Evolutionary conservation across 2,797 vertebrate species (phyloP), one percentile per base, ranked within the genome.

Genomic region (Limnodromus scolopaceus): DNA sequence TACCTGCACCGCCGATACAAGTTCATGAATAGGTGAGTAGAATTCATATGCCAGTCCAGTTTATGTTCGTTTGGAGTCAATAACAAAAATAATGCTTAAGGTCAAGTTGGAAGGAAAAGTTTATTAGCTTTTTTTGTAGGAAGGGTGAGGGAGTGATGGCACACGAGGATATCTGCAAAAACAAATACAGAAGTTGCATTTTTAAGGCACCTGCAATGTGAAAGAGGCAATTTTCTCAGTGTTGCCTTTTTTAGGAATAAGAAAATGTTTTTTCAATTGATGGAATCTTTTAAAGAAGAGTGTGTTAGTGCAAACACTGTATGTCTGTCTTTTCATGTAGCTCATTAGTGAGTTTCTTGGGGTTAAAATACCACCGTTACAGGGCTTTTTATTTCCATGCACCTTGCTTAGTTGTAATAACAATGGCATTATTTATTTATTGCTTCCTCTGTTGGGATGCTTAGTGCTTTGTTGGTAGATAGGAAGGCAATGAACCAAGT

Each of bases 21-120:
- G 98, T 99, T 99, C 98, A 99, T 99, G 99, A 99, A 98, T 98
- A 99, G 99, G 99, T 99, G 92, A 98, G 99, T 98, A 93, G 55
- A 77, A 14, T 34, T 71, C 60, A 86, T 30, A 20, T 28, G 28
- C 64, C 20, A 16, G 36, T 48, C 16, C 13, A 64, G 71, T 68
- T 94, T 63, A 45, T 77, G 49, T 25, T 58, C 25, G 20, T 78
- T 81, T 61, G 46, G 49, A 71, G 27, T 11, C 13, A 74, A 43
- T 54, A 72, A 23, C 17, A 69, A 84, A 66, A 48, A 39, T 41
- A 36, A n/a, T 34, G 9, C 48, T 49, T 54, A 70, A 76, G 32
- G 24, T 68, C 84, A 75, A 83, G 58, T 65, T 93, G 38, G 18
- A 74, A 89, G 36, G 51, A 83, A 68, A 86, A 45, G 11, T 49